Percentiles rank a stretch among this genome's conserved stretches.
Conservation (phyloP, 2,797 vertebrate genomes). For the Bradypodion pumilum region DNA sequence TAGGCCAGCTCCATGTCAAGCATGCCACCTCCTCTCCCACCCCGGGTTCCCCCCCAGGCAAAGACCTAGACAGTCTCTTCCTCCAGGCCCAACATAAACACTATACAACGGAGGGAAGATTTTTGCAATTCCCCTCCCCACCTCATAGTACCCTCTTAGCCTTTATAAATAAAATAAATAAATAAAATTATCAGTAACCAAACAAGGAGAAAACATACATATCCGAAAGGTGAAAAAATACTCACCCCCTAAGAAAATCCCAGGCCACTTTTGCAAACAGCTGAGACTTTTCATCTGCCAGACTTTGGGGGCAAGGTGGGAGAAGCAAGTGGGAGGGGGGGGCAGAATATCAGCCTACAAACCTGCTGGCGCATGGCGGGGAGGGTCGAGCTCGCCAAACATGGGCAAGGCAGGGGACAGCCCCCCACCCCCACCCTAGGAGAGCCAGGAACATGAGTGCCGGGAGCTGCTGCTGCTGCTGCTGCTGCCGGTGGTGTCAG, state of each 20-base stretch:
- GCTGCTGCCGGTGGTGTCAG: constrained; percentile 26
- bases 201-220: no score
- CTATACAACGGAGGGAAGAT: not conserved
- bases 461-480: not conserved
- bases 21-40: not conserved
- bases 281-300: constrained; percentile 67
- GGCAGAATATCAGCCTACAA: constrained; percentile 21
- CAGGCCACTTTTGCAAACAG: constrained; percentile 60
- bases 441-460: constrained; percentile 25
- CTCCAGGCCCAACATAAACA: not conserved
- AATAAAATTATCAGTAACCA: no score
- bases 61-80: not conserved
- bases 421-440: constrained; percentile 26
- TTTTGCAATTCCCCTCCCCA: not conserved
- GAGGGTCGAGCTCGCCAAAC: constrained; percentile 31
- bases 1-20: not conserved
- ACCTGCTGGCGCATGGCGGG: not conserved
- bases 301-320: constrained; percentile 26
- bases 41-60: not conserved
- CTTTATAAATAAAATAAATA: not conserved
- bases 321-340: not conserved
- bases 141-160: no score
- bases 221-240: constrained; percentile 30
- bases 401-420: constrained; percentile 36
- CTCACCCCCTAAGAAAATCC: constrained; percentile 68